Evolutionary conservation across 2,113 vertebrate species (phyloP).

Genomic region (Lasiurus borealis): DNA sequence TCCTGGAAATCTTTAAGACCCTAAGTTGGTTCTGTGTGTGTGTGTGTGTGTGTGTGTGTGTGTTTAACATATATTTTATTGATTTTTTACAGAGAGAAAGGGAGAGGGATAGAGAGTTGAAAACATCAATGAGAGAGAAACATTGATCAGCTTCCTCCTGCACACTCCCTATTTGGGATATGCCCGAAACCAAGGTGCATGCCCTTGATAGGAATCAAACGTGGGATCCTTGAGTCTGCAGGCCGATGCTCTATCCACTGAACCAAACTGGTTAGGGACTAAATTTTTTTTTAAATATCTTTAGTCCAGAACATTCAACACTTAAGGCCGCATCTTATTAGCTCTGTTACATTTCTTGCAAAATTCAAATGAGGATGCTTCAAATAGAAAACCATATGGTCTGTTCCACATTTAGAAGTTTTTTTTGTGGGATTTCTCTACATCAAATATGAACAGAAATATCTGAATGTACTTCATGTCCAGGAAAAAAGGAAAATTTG

Average conservation of each 20-base stretch:
- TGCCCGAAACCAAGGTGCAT: too few species aligned
- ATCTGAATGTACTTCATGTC: slow-evolving; percentile 28
- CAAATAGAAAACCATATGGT: slow-evolving; percentile 65
- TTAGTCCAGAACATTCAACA: slow-evolving; percentile 65
- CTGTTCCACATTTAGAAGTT: slow-evolving; percentile 39
- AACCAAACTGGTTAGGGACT: too few species aligned
- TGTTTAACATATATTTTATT: too few species aligned
- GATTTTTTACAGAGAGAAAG: too few species aligned
- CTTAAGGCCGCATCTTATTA: slow-evolving; percentile 64
- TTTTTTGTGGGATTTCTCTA: slow-evolving; percentile 23
- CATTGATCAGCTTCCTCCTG: too few species aligned
- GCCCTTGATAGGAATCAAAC: too few species aligned
- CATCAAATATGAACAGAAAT: slow-evolving; percentile 2
- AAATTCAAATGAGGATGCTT: slow-evolving; percentile 68
- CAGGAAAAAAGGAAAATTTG: neutral
- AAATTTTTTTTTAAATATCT: slow-evolving; percentile 67
- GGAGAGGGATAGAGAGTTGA: too few species aligned
- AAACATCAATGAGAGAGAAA: too few species aligned
- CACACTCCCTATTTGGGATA: too few species aligned
- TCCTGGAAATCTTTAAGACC: slow-evolving; percentile 38
- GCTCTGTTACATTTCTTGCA: slow-evolving; percentile 69
- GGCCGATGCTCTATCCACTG: too few species aligned
- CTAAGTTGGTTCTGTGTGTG: neutral
- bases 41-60: too few species aligned
- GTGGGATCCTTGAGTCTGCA: too few species aligned